A percentile compares a stretch with the other conserved stretches of the same genome.
Conservation (phyloP, 2,797 vertebrate species). For the Phalanger gymnotis region DNA sequence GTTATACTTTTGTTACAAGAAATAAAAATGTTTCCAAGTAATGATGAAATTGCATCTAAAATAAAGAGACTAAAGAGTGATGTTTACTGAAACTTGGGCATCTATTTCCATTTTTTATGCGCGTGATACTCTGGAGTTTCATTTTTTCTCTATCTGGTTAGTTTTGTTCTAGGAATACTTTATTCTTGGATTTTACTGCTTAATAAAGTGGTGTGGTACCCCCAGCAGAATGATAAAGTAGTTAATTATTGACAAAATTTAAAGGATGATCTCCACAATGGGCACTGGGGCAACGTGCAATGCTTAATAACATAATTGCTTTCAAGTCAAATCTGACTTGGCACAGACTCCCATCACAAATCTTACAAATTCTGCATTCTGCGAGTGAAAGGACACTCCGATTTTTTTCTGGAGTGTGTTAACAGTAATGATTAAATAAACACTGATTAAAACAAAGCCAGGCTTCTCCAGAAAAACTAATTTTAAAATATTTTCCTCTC, state of each 20-base stretch:
- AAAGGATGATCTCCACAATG: conserved; percentile 74
- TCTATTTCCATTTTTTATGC: conserved; percentile 68
- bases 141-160: conserved; percentile 78
- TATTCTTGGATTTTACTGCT: conserved; percentile 78
- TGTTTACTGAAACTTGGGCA: conserved; percentile 6
- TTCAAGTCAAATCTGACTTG: conserved; percentile 69
- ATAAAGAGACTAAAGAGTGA: conserved; percentile 47
- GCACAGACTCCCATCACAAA: conserved; percentile 17
- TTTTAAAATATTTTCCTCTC: conserved; percentile 18
- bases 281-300: conserved; percentile 53
- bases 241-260: conserved; percentile 82
- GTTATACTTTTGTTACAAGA: conserved; percentile 41
- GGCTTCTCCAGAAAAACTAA: conserved; percentile 18
- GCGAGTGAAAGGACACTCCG: not conserved
- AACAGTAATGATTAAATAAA: conserved; percentile 25
- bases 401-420: not conserved
- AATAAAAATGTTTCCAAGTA: conserved; percentile 22
- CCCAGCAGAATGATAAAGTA: conserved; percentile 80
- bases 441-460: conserved; percentile 14
- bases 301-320: conserved; percentile 69
- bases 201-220: conserved; percentile 79
- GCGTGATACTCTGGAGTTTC: conserved; percentile 66
- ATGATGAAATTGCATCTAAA: conserved; percentile 40
- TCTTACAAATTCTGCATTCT: conserved; percentile 23
- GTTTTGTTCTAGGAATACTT: conserved; percentile 70